A percentile compares a stretch with the other conserved stretches of the same genome.
Conservation (phyloP, 2,888 invertebrate genomes). For the Acleris sparsana region DNA sequence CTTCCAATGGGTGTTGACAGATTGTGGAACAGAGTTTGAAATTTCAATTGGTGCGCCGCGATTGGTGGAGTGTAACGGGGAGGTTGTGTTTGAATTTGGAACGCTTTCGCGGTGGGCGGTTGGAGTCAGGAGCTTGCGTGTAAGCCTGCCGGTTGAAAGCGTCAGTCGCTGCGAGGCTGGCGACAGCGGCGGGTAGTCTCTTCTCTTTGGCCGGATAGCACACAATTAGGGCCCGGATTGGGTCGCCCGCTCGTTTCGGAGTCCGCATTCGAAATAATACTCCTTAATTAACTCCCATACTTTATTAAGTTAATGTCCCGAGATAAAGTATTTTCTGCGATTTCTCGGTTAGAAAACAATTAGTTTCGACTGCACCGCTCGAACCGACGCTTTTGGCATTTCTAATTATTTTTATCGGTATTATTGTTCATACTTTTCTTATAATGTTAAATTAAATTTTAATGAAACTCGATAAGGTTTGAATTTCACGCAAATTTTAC, state of each 20-base stretch:
- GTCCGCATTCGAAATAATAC: slow-evolving; percentile 55
- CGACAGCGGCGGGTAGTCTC: slow-evolving; percentile 56
- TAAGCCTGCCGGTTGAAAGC: slow-evolving; percentile 72
- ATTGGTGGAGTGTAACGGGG: slow-evolving; percentile 62
- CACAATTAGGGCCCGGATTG: slow-evolving; percentile 76
- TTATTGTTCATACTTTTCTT: slow-evolving; percentile 60
- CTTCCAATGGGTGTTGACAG: slow-evolving; percentile 60
- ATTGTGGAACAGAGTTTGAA: slow-evolving; percentile 60
- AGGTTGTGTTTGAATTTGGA: slow-evolving; percentile 75
- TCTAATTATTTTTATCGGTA: slow-evolving; percentile 62
- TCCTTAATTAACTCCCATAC: slow-evolving; percentile 82
- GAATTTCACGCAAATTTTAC: slow-evolving; percentile 79
- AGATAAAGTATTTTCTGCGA: slow-evolving; percentile 64
- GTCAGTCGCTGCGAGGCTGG: slow-evolving; percentile 58
- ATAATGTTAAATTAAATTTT: slow-evolving; percentile 65
- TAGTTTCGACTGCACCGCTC: slow-evolving; percentile 56
- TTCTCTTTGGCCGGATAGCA: slow-evolving; percentile 70
- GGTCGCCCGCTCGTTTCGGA: slow-evolving; percentile 65
- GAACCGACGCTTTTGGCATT: slow-evolving; percentile 37
- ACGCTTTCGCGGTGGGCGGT: slow-evolving; percentile 76
- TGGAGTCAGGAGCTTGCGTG: slow-evolving; percentile 65
- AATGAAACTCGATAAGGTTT: slow-evolving; percentile 73
- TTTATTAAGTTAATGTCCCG: slow-evolving; percentile 81
- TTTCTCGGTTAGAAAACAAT: slow-evolving; percentile 58
- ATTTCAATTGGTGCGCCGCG: slow-evolving; percentile 53